A percentile compares a stretch with the other conserved stretches of the same genome.
phyloP scores from a whole-genome alignment of 2,888 invertebrate species.

The Caenorhabditis angaria region DNA sequence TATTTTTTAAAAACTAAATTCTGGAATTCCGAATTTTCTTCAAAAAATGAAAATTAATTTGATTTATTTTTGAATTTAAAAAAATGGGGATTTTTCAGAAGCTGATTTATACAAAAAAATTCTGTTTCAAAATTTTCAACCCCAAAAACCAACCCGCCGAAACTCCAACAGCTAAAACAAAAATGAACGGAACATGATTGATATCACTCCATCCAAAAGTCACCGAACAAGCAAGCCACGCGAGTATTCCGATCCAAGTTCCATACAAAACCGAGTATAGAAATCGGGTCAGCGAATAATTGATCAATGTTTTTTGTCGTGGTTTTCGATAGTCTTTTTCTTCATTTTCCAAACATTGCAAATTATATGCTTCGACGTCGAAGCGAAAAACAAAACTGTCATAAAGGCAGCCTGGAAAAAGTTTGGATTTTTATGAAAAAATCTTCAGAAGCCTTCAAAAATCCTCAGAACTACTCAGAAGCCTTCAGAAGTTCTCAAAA shows the following conservation, averaged over 20 bases:
- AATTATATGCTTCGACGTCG: slow-evolving; percentile 43
- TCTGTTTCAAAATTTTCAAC: too few relatives aligned
- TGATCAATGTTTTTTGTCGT: too few relatives aligned
- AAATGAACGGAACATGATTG: slow-evolving; percentile 38
- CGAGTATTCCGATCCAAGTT: slow-evolving; percentile 27
- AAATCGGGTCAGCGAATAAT: slow-evolving; percentile 42
- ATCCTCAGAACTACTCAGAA: slow-evolving; percentile 1
- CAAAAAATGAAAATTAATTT: too few relatives aligned
- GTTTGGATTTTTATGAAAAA: slow-evolving; percentile 4
- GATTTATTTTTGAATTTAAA: too few relatives aligned
- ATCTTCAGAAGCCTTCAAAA: neutral
- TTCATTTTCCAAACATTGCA: slow-evolving; percentile 9
- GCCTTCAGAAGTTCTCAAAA: neutral
- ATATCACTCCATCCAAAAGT: slow-evolving; percentile 42
- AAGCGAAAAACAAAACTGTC: slow-evolving; percentile 48
- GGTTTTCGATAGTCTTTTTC: slow-evolving; percentile 14
- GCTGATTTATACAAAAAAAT: too few relatives aligned
- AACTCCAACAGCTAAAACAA: slow-evolving; percentile 40
- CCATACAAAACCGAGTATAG: slow-evolving; percentile 37
- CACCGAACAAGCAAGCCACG: slow-evolving; percentile 47
- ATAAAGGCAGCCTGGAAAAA: slow-evolving; percentile 43
- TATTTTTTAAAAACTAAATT: too few relatives aligned
- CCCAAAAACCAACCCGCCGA: slow-evolving; percentile 41
- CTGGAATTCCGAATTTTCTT: too few relatives aligned
- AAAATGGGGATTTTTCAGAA: too few relatives aligned